Evolutionary conservation across 2,797 vertebrate genomes (phyloP), one percentile per base, ranked within the genome.

Genomic region (Spinus olivaceus): DNA sequence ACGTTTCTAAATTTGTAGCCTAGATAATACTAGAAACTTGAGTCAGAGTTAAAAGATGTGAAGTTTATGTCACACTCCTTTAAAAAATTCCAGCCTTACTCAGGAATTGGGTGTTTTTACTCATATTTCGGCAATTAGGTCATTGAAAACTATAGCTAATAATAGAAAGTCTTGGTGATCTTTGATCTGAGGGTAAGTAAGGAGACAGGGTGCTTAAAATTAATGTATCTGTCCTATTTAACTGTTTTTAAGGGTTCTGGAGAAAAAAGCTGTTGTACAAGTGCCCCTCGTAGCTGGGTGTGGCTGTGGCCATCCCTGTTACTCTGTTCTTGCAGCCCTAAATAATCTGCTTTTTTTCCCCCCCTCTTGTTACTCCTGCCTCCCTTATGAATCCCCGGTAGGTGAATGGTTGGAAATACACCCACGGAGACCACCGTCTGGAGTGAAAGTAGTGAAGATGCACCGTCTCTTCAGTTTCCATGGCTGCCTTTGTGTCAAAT

Each of bases 11-110:
- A 89, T 91, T 66, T 42, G 63, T 85, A 70, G 59, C 59, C 14
- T 83, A 84, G 54, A 54, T 86, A 84, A 87, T 94, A 28, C 74
- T 64, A 60, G 51, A 70, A 92, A 84, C 35, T 73, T 91, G 92
- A 95, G 91, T 94, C 84, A 70, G 51, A 14, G 51, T 81, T 84
- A 37, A 90, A 93, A 90, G 70, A 86, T 78, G 46, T 4, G 0
- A 59, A 60, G 56, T 70, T 82, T 89, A 15, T 81, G 66, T 70
- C 81, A 66, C 8, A 3, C 32, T 85, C 8, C 46, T 65, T 33
- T 64, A 37, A 69, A 88, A 86, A 42, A 57, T 69, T 81, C 46
- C 86, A 81, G n/a, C n/a, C 27, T 84, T 74, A 37, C 27, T 51
- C 44, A 54, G 59, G 12, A 6, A 39, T 12, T 56, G 63, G 46